These are phyloP conservation scores for Halisarca cf. caerulea DNA, from an alignment of 37 sponge, comb jelly and placozoan genomes.

Conservation along the genomic window DNA sequence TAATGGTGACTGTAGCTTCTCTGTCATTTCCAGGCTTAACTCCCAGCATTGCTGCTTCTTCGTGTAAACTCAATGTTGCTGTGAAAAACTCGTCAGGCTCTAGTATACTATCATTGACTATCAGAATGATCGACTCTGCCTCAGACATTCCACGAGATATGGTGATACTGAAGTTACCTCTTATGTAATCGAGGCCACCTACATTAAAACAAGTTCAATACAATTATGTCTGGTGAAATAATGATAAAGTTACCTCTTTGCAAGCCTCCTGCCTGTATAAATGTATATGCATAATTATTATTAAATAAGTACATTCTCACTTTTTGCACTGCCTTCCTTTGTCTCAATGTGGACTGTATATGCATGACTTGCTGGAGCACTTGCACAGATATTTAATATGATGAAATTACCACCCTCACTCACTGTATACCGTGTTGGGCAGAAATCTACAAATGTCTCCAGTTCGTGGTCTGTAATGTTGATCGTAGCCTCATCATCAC, in stretches of 20 bases:
- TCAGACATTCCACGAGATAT: not conserved
- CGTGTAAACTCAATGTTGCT: not conserved
- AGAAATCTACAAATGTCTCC: not conserved
- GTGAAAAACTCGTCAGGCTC: conserved; percentile 28
- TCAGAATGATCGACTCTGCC: not conserved
- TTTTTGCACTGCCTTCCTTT: conserved; percentile 39
- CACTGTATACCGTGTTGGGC: not conserved
- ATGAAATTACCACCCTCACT: not conserved
- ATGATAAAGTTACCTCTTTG: not conserved
- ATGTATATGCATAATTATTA: not conserved
- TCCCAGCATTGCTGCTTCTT: not conserved
- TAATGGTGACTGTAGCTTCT: conserved; percentile 27
- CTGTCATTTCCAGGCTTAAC: conserved; percentile 1
- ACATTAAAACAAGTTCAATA: not conserved
- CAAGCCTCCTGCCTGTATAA: not conserved
- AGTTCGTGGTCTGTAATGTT: conserved; percentile 32
- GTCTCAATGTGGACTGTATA: conserved; percentile 25
- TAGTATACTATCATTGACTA: conserved; percentile 10
- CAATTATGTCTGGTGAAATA: not conserved
- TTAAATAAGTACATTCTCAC: conserved; percentile 15
- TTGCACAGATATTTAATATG: not conserved
- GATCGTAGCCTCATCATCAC: conserved; percentile 3
- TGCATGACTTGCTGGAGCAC: not conserved
- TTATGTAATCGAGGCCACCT: conserved; percentile 22
- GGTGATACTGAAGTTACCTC: not conserved